Percentiles rank a stretch among this genome's conserved stretches.
Conservation (phyloP, 2,113 vertebrate genomes). For the Sula dactylatra region DNA sequence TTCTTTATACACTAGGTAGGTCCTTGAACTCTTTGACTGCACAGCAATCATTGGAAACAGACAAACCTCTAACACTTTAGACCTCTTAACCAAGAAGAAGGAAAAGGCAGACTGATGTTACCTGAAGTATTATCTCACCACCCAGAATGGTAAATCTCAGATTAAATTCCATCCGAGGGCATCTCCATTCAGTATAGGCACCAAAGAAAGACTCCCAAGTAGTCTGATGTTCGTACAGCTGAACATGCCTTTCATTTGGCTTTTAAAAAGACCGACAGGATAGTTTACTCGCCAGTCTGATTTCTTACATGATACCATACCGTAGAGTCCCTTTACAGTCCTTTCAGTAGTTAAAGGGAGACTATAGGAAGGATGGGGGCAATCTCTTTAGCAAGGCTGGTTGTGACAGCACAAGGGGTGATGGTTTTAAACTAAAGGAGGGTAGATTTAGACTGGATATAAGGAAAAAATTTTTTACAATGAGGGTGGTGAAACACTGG, state of each 20-base stretch:
- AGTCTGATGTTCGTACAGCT: neutral
- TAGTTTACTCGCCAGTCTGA: neutral
- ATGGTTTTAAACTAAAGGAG: too few relatives aligned
- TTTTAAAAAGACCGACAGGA: neutral
- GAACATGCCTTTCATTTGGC: neutral
- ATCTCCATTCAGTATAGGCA: neutral
- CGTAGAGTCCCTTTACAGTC: neutral
- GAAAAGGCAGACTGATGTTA: neutral
- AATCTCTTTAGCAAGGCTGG: too few relatives aligned
- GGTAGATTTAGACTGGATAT: too few relatives aligned
- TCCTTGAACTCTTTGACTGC: neutral
- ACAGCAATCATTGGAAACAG: neutral
- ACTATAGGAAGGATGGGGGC: too few relatives aligned
- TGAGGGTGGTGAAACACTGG: too few relatives aligned
- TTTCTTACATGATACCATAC: neutral
- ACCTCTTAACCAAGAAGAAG: neutral
- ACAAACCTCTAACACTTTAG: neutral
- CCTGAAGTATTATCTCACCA: neutral
- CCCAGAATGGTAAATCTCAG: neutral
- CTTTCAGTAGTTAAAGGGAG: too few relatives aligned
- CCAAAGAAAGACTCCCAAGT: neutral
- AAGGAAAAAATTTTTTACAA: too few relatives aligned
- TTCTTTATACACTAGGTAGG: neutral
- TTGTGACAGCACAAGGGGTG: too few relatives aligned
- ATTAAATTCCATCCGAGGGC: neutral